phyloP scores from a whole-genome alignment of 2,113 vertebrate species.

The Dipodomys merriami region DNA sequence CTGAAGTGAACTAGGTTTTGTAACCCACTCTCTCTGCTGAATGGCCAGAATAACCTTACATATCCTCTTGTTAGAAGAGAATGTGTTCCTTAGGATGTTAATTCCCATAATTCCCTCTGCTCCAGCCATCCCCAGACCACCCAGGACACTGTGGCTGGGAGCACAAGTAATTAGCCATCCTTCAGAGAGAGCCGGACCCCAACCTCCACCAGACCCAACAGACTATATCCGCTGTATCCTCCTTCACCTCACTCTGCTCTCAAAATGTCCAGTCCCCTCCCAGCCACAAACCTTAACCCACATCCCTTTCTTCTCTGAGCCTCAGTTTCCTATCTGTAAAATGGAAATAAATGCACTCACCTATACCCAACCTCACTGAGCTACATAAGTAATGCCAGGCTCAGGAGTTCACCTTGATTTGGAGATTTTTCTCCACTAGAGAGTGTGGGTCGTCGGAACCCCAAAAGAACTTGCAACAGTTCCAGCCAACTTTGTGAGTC shows the following conservation, averaged over 20 bases:
- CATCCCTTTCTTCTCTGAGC: neutral
- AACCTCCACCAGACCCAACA: neutral
- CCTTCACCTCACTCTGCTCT: neutral
- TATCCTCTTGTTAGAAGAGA: slow-evolving; percentile 24
- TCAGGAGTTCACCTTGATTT: neutral
- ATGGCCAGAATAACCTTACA: neutral
- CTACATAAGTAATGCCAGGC: neutral
- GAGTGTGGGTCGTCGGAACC: neutral
- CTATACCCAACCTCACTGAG: neutral
- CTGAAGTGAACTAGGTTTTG: neutral
- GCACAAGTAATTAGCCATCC: slow-evolving; percentile 12
- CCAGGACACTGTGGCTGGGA: neutral
- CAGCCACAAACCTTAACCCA: neutral
- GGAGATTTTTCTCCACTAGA: neutral
- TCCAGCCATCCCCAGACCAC: neutral
- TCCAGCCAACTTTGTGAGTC: neutral
- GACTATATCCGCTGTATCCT: neutral
- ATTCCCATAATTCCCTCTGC: neutral
- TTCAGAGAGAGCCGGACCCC: slow-evolving; percentile 9
- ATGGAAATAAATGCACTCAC: neutral
- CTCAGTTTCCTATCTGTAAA: slow-evolving; percentile 26
- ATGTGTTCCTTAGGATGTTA: slow-evolving; percentile 25
- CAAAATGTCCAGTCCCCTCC: neutral
- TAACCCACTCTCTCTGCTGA: neutral
- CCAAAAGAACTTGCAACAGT: neutral